phyloP scores from a whole-genome alignment of 2,888 invertebrate species.

The Megaustenia siamemsis region DNA sequence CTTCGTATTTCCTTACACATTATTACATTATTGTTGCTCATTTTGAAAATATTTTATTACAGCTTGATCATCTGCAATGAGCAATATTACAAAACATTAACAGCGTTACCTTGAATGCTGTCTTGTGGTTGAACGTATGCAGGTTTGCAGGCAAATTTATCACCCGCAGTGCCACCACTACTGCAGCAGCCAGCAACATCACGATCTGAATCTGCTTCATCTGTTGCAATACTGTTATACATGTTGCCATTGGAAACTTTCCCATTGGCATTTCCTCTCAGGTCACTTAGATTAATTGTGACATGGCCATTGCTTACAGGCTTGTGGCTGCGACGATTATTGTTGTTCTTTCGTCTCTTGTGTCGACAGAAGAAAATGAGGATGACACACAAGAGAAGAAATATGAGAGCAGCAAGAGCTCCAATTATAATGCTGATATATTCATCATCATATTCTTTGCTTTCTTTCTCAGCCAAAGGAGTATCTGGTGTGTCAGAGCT shows the following conservation, averaged over 20 bases:
- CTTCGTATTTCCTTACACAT: too few relatives aligned
- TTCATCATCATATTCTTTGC: constrained; percentile 67
- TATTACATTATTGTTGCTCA: too few relatives aligned
- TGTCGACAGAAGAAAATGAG: constrained; percentile 84
- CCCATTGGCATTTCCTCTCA: constrained; percentile 70
- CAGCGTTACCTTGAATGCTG: constrained; percentile 73
- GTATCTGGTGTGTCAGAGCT: constrained; percentile 48
- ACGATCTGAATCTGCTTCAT: constrained; percentile 78
- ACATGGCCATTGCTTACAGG: constrained; percentile 80
- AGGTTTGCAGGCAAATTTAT: constrained; percentile 59
- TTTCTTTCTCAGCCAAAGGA: constrained; percentile 58
- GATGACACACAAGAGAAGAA: constrained; percentile 86
- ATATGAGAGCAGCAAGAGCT: constrained; percentile 85
- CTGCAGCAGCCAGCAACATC: constrained; percentile 59
- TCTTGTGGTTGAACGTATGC: constrained; percentile 72
- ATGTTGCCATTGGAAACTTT: constrained; percentile 79
- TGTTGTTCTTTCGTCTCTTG: constrained; percentile 73
- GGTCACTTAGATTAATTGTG: constrained; percentile 85
- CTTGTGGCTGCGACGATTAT: constrained; percentile 71
- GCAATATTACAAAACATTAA: neutral
- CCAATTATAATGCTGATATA: constrained; percentile 75
- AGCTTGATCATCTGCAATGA: too few relatives aligned
- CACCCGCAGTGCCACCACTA: constrained; percentile 34
- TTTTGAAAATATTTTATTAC: too few relatives aligned
- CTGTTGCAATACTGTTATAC: constrained; percentile 80